Evolutionary conservation across 2,113 vertebrate genomes (phyloP), one percentile per base, ranked within the genome.

Genomic region (Entelurus aequoreus): DNA sequence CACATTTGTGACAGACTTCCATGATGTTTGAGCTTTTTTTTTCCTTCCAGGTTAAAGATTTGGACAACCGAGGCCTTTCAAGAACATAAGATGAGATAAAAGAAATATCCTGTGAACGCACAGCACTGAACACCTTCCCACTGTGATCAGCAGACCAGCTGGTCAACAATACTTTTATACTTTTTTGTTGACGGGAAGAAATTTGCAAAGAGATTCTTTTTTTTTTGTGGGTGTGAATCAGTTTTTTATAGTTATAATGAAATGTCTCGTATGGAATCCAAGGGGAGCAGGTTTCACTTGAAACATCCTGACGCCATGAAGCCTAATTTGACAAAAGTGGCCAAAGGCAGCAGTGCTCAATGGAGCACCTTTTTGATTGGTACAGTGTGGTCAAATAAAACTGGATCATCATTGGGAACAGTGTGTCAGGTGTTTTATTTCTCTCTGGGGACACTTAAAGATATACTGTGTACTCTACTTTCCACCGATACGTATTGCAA

Each of bases 1-100:
- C 28, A 28, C 28, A 28, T 28, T 28, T 28, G 28, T 28, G 28
- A 28, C 28, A 4, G 28, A 28, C 28, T 28, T 28, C 4, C 28
- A 9, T 42, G 40, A 42, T 3, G 7, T 46, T 46, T 46, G 42
- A 46, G 38, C 6, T 42, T 5, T 9, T 46, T 11, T 11, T 72
- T 7, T 6, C 67, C n/a, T 48, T 79, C 21, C 62, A 99, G 96
- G 96, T 98, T 77, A 98, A 98, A 89, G 96, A 99, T 80, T 81
- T 99, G 84, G 96, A 99, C 82, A 99, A 99, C 80, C 94, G 96
- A 0, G 96, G 96, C 55, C 89, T 98, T 64, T 99, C 96, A 0
- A 91, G 96, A 83, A 98, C 96, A 88, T 99, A 95, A 92, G 58
- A 15, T 44, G 9, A 46, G 58, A 70, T 28, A 28, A 28, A 57